Evolutionary conservation across 1,140 invertebrate genomes (phyloP).

Genomic region (Drosophila ogumai): DNA sequence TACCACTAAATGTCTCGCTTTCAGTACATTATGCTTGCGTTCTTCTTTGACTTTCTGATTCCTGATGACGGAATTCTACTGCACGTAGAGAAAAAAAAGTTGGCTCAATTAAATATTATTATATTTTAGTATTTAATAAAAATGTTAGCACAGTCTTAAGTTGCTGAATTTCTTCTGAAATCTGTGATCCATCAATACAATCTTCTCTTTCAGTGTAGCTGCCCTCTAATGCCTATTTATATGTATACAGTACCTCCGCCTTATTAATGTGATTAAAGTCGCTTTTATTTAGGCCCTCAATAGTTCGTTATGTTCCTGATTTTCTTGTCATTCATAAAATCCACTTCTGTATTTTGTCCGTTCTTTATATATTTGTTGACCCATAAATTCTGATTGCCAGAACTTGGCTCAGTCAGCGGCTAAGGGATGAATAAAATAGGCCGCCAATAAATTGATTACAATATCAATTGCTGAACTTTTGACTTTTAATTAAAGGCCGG

Average conservation of each 20-base stretch:
- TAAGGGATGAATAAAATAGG: conserved; percentile 41
- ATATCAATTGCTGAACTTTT: conserved; percentile 77
- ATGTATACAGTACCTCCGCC: not conserved
- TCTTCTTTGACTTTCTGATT: conserved; percentile 59
- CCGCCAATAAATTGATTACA: conserved; percentile 71
- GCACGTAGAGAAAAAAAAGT: not conserved
- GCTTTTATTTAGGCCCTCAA: conserved; percentile 36
- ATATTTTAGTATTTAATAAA: too few relatives aligned
- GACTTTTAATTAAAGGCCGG: conserved; percentile 74
- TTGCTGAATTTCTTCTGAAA: too few relatives aligned
- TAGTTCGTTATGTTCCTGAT: not conserved
- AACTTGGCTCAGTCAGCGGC: conserved; percentile 13
- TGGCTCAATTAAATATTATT: too few relatives aligned
- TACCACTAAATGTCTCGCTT: conserved; percentile 51
- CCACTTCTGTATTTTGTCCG: not conserved
- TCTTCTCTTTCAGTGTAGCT: not conserved
- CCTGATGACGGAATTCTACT: conserved; percentile 40
- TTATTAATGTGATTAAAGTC: conserved; percentile 41
- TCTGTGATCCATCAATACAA: not conserved
- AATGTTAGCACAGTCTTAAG: too few relatives aligned
- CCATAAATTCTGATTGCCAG: conserved; percentile 41
- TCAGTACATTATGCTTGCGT: conserved; percentile 67
- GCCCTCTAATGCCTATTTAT: not conserved
- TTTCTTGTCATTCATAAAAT: conserved; percentile 21
- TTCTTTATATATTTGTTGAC: conserved; percentile 22